phyloP scores from a whole-genome alignment of 1,140 invertebrate genomes.

The Drosophila ercepeae region DNA sequence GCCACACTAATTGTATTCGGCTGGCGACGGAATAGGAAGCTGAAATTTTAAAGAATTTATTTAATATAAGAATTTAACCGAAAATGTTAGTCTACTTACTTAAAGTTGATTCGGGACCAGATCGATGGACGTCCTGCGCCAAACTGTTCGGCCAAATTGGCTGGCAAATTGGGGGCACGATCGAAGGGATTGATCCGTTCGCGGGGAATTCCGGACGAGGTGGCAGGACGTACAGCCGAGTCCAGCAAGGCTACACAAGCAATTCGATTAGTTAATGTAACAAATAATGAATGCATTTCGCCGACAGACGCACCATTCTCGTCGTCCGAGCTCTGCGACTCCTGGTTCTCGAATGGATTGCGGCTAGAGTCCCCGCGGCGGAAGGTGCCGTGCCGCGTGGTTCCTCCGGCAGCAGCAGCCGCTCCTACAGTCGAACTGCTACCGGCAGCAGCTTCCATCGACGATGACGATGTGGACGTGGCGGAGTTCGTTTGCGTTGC shows the following conservation, averaged over 20 bases:
- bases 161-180: conserved; percentile 71
- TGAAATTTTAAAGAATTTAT: conserved; percentile 2
- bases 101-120: conserved; percentile 61
- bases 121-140: conserved; percentile 41
- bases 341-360: conserved; percentile 38
- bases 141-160: conserved; percentile 62
- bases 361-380: conserved; percentile 38
- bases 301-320: conserved; percentile 58
- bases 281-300: background rate
- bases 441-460: conserved; percentile 14
- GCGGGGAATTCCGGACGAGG: conserved; percentile 30
- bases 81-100: conserved; percentile 23
- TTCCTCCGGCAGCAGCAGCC: conserved; percentile 22
- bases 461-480: too few relatives aligned
- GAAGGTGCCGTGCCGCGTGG: conserved; percentile 74
- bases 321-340: conserved; percentile 74
- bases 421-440: conserved; percentile 31
- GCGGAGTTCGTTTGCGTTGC: conserved; percentile 3
- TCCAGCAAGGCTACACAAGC: conserved; percentile 49
- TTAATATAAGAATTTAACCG: background rate
- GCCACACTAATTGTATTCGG: conserved; percentile 58
- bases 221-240: conserved; percentile 14
- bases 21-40: conserved; percentile 62
- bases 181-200: conserved; percentile 80
- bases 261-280: background rate